Evolutionary conservation across 2,113 vertebrate genomes (phyloP).

Genomic region (Lophius piscatorius): DNA sequence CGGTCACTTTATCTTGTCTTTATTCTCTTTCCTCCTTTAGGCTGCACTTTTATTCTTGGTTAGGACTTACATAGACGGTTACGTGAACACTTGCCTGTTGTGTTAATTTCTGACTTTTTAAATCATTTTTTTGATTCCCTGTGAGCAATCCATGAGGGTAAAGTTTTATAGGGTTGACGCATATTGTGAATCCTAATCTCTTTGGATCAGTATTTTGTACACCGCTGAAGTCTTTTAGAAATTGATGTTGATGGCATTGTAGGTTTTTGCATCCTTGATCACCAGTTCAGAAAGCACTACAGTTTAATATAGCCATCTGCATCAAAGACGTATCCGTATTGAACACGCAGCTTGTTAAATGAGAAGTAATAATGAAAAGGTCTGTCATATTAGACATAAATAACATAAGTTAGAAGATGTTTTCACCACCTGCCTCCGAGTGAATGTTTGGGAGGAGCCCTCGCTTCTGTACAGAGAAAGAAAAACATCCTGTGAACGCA

Average conservation of each 20-base stretch:
- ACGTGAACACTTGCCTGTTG: slow-evolving; percentile 3
- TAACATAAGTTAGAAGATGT: neutral
- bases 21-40: slow-evolving; percentile 43
- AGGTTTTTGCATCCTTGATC: slow-evolving; percentile 15
- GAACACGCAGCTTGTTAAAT: neutral
- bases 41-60: slow-evolving; percentile 64
- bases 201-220: too few species aligned
- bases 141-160: neutral
- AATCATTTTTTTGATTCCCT: neutral
- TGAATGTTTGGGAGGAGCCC: slow-evolving; percentile 1
- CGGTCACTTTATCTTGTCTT: slow-evolving; percentile 73
- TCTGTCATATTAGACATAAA: slow-evolving; percentile 14
- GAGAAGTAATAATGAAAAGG: neutral
- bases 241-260: slow-evolving; percentile 15
- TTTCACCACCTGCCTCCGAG: neutral
- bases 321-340: neutral
- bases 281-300: slow-evolving; percentile 5
- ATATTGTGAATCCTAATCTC: too few species aligned
- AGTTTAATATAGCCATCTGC: neutral
- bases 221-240: neutral
- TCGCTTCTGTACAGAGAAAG: slow-evolving; percentile 43
- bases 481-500: slow-evolving; percentile 53
- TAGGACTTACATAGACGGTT: slow-evolving; percentile 50
- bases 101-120: slow-evolving; percentile 9
- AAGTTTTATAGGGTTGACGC: too few species aligned